phyloP scores from a whole-genome alignment of 2,113 vertebrate species.

The Lichenostomus cassidix region DNA sequence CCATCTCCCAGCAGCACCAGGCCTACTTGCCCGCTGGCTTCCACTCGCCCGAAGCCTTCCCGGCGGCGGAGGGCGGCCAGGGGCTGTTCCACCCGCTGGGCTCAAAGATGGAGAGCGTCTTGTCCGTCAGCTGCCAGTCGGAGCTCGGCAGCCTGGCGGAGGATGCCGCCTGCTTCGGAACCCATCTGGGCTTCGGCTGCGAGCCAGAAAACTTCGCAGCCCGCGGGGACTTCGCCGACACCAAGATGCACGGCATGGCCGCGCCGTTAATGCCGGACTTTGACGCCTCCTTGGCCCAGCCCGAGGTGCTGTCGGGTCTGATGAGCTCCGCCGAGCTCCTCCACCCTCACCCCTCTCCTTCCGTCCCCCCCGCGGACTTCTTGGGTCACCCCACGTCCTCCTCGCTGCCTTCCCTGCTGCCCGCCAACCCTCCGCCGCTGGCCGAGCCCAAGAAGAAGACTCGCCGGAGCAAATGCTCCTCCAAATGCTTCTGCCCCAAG shows the following conservation, averaged over 20 bases:
- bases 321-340: slow-evolving; percentile 8
- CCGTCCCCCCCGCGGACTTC: slow-evolving; percentile 78
- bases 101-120: slow-evolving; percentile 72
- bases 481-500: slow-evolving; percentile 85
- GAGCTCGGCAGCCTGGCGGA: slow-evolving; percentile 56
- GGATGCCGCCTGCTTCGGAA: slow-evolving; percentile 39
- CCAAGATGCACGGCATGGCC: slow-evolving; percentile 48
- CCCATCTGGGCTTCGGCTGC: slow-evolving; percentile 51
- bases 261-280: slow-evolving; percentile 9
- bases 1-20: slow-evolving; percentile 78
- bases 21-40: slow-evolving; percentile 76
- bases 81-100: slow-evolving; percentile 64
- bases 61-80: neutral
- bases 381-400: slow-evolving; percentile 68
- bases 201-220: slow-evolving; percentile 30
- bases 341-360: slow-evolving; percentile 18
- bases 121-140: slow-evolving; percentile 71
- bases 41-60: slow-evolving; percentile 67
- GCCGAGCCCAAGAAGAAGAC: slow-evolving; percentile 78
- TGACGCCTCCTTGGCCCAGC: slow-evolving; percentile 10
- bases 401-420: slow-evolving; percentile 74
- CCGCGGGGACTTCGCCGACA: slow-evolving; percentile 32
- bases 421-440: slow-evolving; percentile 70
- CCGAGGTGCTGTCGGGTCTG: neutral
- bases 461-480: slow-evolving; percentile 81